Evolutionary conservation across 2,113 vertebrate genomes (phyloP).

Genomic region (Hoplias malabaricus): DNA sequence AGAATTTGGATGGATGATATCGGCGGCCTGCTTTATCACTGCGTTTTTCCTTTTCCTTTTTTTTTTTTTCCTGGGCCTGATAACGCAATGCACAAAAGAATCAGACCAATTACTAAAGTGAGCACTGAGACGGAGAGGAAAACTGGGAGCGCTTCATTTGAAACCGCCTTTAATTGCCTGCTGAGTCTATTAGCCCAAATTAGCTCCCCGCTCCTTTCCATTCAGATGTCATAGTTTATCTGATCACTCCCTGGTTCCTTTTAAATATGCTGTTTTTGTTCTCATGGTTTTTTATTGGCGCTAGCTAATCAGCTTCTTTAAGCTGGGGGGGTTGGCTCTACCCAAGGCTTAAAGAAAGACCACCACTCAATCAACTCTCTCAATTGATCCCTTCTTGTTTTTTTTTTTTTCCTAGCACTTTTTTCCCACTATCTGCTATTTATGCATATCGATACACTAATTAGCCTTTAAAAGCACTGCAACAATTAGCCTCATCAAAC

Average conservation of each 20-base stretch:
- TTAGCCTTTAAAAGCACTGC: slow-evolving; percentile 1
- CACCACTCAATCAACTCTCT: background rate
- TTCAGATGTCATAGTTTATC: slow-evolving; percentile 45
- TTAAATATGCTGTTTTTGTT: slow-evolving; percentile 38
- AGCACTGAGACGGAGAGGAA: slow-evolving; percentile 3
- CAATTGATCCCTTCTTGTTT: background rate
- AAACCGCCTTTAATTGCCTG: slow-evolving; percentile 42
- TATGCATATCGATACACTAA: background rate
- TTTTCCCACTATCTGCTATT: background rate
- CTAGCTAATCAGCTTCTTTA: slow-evolving; percentile 36
- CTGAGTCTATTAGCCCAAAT: slow-evolving; percentile 46
- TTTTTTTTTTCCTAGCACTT: background rate
- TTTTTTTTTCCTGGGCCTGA: background rate
- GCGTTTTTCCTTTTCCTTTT: background rate
- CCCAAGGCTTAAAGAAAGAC: slow-evolving; percentile 18
- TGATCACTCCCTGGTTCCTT: slow-evolving; percentile 36
- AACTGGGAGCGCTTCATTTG: slow-evolving; percentile 40
- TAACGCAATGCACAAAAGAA: background rate
- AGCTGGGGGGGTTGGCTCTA: no score
- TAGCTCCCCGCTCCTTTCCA: slow-evolving; percentile 22
- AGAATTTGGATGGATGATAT: slow-evolving; percentile 12
- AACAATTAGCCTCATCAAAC: background rate
- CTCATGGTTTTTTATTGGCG: slow-evolving; percentile 30
- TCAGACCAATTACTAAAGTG: slow-evolving; percentile 19
- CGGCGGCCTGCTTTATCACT: background rate